Percentiles rank a stretch among this genome's conserved stretches.
Conservation (phyloP, 2,113 vertebrate species). For the Mesitornis unicolor region DNA sequence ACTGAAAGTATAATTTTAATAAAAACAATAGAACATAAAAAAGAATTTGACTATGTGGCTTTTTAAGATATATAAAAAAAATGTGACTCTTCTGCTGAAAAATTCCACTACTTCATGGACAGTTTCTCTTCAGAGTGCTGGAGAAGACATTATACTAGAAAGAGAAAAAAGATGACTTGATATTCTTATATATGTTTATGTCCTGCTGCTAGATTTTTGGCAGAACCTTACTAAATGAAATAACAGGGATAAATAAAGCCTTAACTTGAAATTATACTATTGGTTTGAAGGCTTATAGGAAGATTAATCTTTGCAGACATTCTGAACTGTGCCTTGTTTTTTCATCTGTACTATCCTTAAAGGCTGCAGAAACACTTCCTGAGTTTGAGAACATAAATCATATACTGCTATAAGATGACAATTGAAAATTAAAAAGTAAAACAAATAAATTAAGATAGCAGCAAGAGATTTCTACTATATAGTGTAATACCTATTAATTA, state of each 20-base stretch:
- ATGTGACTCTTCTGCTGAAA: not conserved
- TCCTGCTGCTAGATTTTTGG: not conserved
- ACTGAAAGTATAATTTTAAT: not conserved
- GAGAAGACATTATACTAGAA: not conserved
- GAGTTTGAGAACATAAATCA: not conserved
- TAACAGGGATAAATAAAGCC: slow-evolving; percentile 7
- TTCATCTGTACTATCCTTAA: not conserved
- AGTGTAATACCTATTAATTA: not conserved
- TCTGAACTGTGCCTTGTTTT: not conserved
- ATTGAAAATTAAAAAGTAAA: slow-evolving; percentile 11
- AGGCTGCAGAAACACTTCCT: not conserved
- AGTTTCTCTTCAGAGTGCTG: not conserved
- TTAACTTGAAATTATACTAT: slow-evolving; percentile 31
- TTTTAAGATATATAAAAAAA: not conserved
- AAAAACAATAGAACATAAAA: not conserved
- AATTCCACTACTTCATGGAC: not conserved
- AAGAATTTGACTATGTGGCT: not conserved
- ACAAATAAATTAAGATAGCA: not conserved
- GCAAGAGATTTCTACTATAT: not conserved
- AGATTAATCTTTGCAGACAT: not conserved
- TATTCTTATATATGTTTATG: not conserved
- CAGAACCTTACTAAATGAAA: not conserved
- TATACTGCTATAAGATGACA: not conserved
- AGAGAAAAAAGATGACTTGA: not conserved
- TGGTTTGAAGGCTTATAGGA: not conserved